Evolutionary conservation across 2,113 vertebrate species (phyloP).

Genomic region (Myrmecobius fasciatus): DNA sequence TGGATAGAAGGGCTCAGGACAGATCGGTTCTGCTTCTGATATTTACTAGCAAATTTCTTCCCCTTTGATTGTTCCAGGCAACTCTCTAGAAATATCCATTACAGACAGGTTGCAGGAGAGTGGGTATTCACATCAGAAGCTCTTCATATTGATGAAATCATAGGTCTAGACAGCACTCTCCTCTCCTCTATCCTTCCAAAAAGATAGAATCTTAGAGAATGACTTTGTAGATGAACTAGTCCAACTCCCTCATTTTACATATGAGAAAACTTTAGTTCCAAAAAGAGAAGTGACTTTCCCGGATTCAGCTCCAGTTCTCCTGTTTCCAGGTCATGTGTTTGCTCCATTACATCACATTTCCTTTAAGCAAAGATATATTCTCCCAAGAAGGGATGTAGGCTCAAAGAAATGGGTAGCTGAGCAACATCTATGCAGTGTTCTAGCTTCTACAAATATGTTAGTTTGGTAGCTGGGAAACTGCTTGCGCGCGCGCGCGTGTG

Average conservation of each 20-base stretch:
- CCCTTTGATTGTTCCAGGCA: neutral
- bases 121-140: neutral
- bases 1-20: neutral
- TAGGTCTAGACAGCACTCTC: neutral
- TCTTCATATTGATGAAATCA: neutral
- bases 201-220: neutral
- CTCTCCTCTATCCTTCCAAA: neutral
- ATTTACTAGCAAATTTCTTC: neutral
- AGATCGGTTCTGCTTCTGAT: neutral
- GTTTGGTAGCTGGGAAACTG: neutral
- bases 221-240: neutral
- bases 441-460: neutral
- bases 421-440: too few species aligned
- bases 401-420: slow-evolving; percentile 1
- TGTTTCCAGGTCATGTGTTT: neutral
- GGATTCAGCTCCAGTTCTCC: neutral
- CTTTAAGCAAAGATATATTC: neutral
- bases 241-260: neutral
- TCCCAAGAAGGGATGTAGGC: slow-evolving; percentile 22
- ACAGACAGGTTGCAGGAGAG: neutral
- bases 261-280: neutral
- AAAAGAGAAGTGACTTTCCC: neutral
- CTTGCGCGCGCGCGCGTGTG: too few species aligned
- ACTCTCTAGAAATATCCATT: neutral
- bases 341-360: neutral